Evolutionary conservation across 1,140 invertebrate species (phyloP), one percentile per base, ranked within the genome.

Genomic region (Octopus sinensis): DNA sequence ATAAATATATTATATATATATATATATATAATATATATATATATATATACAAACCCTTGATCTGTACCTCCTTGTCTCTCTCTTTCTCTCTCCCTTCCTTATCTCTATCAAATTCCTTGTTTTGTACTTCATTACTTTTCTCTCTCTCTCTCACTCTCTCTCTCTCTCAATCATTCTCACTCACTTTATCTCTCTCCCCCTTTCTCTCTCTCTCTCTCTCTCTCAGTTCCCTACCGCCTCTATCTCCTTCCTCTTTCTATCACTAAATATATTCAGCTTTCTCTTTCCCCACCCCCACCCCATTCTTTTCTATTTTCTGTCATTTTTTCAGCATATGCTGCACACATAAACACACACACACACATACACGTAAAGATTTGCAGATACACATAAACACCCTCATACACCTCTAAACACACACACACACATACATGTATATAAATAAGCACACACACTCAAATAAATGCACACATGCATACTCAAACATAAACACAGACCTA

Each of bases 61-160:
- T 43, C 30, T 43, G 30, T 43, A 43, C 30, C 30, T 17, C 17
- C 1, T 62, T 62, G 56, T 10, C 56, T 62, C 56, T 62, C 56
- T 62, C 56, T 62, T 3, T 62, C 56, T 62, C 68, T 23, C 12
- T 71, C 30, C 30, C 68, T 71, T 71, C 4, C 68, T 71, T 23
- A 13, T 71, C 12, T 6, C 68, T 71, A n/a, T n/a, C n/a, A n/a
- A n/a, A n/a, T n/a, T n/a, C n/a, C n/a, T n/a, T n/a, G n/a, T n/a
- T n/a, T n/a, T n/a, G n/a, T n/a, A n/a, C n/a, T n/a, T n/a, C n/a
- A n/a, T n/a, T n/a, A n/a, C n/a, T 23, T 71, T 53, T 71, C 77
- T 17, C 78, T 80, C 77, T 23, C 77, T 54, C 62, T 83, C 82
- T 56, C 81, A 5, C 71, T 76, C 80, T 76, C 79, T 53, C 71